Evolutionary conservation across 1,140 invertebrate genomes (phyloP), one percentile per base, ranked within the genome.

Genomic region (Ceratina calcarata): DNA sequence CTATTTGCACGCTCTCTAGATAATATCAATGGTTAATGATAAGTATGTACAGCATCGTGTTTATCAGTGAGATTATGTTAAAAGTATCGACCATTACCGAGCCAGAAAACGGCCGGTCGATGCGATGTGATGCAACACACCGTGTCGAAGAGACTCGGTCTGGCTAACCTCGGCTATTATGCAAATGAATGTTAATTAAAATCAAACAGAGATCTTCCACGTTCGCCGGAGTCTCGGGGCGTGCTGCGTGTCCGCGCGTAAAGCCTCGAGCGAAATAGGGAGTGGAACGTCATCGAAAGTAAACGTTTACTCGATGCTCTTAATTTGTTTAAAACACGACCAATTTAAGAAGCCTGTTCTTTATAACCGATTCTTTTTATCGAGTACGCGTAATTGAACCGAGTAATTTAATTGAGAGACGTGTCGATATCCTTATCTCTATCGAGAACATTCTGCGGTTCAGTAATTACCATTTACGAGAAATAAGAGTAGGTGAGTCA

Each of bases 141-240:
- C 37, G 10, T 10, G 58, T 16, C 49, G 61, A 67, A 51, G 82
- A 84, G 67, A 49, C 55, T 73, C 69, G 69, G 20, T 62, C 76
- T 32, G 71, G 70, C 70, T 66, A 84, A 86, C 79, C 87, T 83
- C 88, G 78, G 82, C 80, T 85, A 89, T 91, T 91, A 91, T 91
- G 90, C 88, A 91, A 92, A 92, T 92, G 82, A 85, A 87, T 84
- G 87, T 89, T 90, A 90, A 91, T 89, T 89, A 90, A 92, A 89
- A 90, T 87, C 83, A 89, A 90, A 90, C 89, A 89, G 86, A 90
- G 87, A 78, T 87, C 78, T 72, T 76, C 78, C 72, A 61, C 65
- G 62, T 55, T 76, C 57, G 22, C 68, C 68, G 62, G n/a, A 64
- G 58, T 27, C 57, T 32, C 58, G 58, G 45, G 22, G 22, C 68